Conservation (phyloP, 1,140 invertebrate genomes). For the Diuraphis noxia region DNA sequence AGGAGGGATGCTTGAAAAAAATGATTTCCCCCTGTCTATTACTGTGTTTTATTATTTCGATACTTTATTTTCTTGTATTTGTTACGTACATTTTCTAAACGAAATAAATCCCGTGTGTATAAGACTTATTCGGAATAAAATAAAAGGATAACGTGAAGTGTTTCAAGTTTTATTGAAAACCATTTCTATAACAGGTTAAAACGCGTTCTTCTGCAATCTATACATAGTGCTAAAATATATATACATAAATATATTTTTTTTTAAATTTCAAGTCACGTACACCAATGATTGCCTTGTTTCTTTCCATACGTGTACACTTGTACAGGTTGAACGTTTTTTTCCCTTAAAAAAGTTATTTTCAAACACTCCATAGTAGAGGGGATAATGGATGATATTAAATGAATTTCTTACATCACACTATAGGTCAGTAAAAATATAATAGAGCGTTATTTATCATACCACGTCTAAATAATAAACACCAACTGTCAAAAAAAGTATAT, state of each 20-base stretch:
- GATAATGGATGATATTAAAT: not conserved
- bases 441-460: not conserved
- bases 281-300: not conserved
- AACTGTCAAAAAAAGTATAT: not conserved
- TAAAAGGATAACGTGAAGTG: not conserved
- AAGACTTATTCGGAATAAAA: not conserved
- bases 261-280: slow-evolving; percentile 15
- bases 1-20: not conserved
- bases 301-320: not conserved
- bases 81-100: not conserved
- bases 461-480: not conserved
- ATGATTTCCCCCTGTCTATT: not conserved
- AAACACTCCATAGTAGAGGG: not conserved
- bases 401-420: not conserved
- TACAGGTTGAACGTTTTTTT: not conserved
- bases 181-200: slow-evolving; percentile 22
- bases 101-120: not conserved
- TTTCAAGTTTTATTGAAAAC: not conserved
- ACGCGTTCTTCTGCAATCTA: not conserved
- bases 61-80: not conserved
- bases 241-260: not conserved
- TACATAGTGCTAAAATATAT: not conserved
- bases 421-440: not conserved
- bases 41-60: not conserved
- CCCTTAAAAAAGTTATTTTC: not conserved